Percentiles rank a stretch among this genome's conserved stretches.
Conservation (phyloP, 2,797 vertebrate species). For the Scleropages formosus region DNA sequence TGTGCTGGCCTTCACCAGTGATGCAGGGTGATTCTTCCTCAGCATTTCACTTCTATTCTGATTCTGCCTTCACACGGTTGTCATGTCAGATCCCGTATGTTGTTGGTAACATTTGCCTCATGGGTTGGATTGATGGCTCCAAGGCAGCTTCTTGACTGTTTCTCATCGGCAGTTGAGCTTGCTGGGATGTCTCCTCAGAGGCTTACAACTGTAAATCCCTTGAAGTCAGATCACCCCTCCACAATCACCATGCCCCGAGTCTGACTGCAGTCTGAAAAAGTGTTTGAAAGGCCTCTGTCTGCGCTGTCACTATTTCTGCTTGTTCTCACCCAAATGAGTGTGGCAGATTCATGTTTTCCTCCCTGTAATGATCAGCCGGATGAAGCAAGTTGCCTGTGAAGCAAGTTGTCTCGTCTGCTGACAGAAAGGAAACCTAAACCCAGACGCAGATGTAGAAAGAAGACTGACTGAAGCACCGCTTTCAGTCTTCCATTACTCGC, state of each 20-base stretch:
- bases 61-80: not conserved
- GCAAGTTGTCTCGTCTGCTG: too few relatives aligned
- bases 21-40: not conserved
- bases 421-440: too few relatives aligned
- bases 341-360: too few relatives aligned
- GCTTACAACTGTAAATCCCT: not conserved
- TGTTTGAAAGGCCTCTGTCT: not conserved
- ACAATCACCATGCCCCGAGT: not conserved
- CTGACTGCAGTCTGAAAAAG: too few relatives aligned
- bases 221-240: not conserved
- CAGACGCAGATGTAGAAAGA: too few relatives aligned
- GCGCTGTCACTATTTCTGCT: not conserved
- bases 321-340: not conserved
- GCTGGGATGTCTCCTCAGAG: not conserved
- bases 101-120: not conserved
- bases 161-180: not conserved
- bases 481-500: too few relatives aligned
- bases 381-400: too few relatives aligned
- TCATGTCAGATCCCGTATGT: not conserved
- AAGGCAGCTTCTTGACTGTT: not conserved
- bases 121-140: not conserved
- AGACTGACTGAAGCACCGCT: too few relatives aligned
- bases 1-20: not conserved
- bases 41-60: constrained; percentile 6
- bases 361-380: too few relatives aligned